Conservation (phyloP, 2,888 invertebrate species). For the Leistus spinibarbis region DNA sequence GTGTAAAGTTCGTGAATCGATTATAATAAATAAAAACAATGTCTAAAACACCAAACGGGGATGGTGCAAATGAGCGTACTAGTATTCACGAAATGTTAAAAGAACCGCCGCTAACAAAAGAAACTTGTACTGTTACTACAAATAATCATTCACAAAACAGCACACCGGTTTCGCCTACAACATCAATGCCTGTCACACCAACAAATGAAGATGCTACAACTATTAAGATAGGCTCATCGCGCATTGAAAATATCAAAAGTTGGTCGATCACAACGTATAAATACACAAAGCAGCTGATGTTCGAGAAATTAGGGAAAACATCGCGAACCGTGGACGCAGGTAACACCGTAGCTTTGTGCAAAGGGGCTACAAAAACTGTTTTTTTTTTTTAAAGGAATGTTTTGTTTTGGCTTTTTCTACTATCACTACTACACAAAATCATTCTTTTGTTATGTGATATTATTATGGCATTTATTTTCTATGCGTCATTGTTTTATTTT, state of each 20-base stretch:
- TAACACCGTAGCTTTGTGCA: slow-evolving; percentile 50
- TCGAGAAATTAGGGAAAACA: slow-evolving; percentile 94
- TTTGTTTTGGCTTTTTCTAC: background rate
- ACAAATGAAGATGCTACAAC: slow-evolving; percentile 64
- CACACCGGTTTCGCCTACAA: slow-evolving; percentile 55
- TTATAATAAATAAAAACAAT: slow-evolving; percentile 8
- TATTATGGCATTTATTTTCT: too few species aligned
- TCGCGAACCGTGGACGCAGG: slow-evolving; percentile 88
- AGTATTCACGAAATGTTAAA: slow-evolving; percentile 87
- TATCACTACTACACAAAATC: too few species aligned
- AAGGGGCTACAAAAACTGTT: too few species aligned
- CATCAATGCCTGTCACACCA: slow-evolving; percentile 60
- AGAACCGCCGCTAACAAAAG: slow-evolving; percentile 79
- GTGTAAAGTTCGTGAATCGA: background rate
- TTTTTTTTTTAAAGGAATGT: background rate
- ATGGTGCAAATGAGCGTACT: slow-evolving; percentile 60
- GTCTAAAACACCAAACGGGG: slow-evolving; percentile 46
- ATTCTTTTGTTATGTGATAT: too few species aligned
- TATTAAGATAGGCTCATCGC: slow-evolving; percentile 73
- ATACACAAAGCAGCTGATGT: slow-evolving; percentile 95
- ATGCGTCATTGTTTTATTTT: too few species aligned
- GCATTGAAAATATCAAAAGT: slow-evolving; percentile 90
- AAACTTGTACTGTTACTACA: slow-evolving; percentile 75
- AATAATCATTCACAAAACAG: slow-evolving; percentile 73
- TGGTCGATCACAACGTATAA: slow-evolving; percentile 99